A percentile compares a stretch with the other conserved stretches of the same genome.
These are phyloP conservation scores for Drosophila phalerata DNA, from an alignment of 2,888 invertebrate genomes.

Conservation along the genomic window DNA sequence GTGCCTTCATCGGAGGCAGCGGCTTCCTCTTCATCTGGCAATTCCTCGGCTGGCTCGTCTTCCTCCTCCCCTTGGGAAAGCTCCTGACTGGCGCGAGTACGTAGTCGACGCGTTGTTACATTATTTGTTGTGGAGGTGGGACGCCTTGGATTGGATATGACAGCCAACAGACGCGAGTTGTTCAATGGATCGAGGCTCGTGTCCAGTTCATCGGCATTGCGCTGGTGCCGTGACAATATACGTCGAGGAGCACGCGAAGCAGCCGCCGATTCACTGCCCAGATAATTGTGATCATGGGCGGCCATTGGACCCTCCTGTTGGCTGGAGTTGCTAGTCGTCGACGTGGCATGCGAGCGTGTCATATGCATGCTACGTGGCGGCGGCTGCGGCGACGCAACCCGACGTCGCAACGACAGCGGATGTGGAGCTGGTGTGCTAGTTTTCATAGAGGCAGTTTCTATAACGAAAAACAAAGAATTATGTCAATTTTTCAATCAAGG, in stretches of 20 bases:
- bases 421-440: conserved; percentile 64
- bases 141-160: conserved; percentile 74
- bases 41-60: conserved; percentile 41
- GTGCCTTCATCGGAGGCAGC: conserved; percentile 83
- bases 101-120: conserved; percentile 66
- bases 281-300: conserved; percentile 84
- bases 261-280: conserved; percentile 79
- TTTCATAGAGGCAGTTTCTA: conserved; percentile 60
- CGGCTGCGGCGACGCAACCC: conserved; percentile 39
- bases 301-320: conserved; percentile 54
- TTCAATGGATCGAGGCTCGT: conserved; percentile 76
- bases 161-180: conserved; percentile 61
- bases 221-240: conserved; percentile 84
- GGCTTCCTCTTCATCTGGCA: conserved; percentile 64
- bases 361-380: conserved; percentile 69
- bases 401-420: conserved; percentile 73
- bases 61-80: conserved; percentile 64
- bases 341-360: conserved; percentile 84
- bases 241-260: conserved; percentile 82
- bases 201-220: conserved; percentile 85
- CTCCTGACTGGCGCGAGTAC: conserved; percentile 81
- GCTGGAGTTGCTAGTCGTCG: conserved; percentile 64
- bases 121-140: conserved; percentile 76
- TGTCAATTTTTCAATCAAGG: not conserved
- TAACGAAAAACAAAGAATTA: not conserved